Base-by-base conservation (phyloP, 1,140 invertebrate genomes). In the Macrosteles quadrilineatus region DNA sequence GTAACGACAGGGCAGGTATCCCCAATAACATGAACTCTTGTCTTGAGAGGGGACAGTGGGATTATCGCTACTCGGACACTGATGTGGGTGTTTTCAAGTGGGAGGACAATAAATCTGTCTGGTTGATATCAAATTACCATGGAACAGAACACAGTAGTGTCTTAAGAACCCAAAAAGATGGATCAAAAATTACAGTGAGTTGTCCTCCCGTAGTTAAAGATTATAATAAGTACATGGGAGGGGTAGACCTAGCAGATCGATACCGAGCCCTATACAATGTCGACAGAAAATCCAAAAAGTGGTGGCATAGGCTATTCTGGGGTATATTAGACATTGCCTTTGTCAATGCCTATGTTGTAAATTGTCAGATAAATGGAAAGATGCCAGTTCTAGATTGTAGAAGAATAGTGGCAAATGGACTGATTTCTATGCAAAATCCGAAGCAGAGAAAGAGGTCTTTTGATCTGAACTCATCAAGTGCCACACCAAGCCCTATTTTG, bases 201-300 rank as follows among this genome's bases (percentile, higher is more conserved):
- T 77, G 81, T 71, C 80, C 79, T 47, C 73, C 75, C 72, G 75
- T 81, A 64, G 78, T 83, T 0, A 76, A 76, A 65, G 73, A 78
- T 55, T 83, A 83, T 72, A 83, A 82, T 74, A 73, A 74, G 47
- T 73, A 78, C 47, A 78, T 78, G 76, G 77, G 75, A 65, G 76
- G 76, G 21, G 78, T 79, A 19, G 78, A 80, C 71, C 75, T 82
- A 55, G 79, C 78, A 69, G 82, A 83, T 77, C 79, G 77, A 67
- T 77, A 81, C 73, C 76, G 81, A 72, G 77, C 55, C 14, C 36
- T 70, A 14, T 73, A 69, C 57, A 43, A 70, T 21, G 55, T 73
- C 25, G 62, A 73, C 62, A 30, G 70, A 19, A 59, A n/a, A n/a
- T n/a, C n/a, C n/a, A n/a, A n/a, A n/a, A n/a, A n/a, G n/a, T n/a